Percentiles rank a stretch among this genome's conserved stretches.
Conservation (phyloP, 2,113 vertebrate species). For the Anoura caudifer region DNA sequence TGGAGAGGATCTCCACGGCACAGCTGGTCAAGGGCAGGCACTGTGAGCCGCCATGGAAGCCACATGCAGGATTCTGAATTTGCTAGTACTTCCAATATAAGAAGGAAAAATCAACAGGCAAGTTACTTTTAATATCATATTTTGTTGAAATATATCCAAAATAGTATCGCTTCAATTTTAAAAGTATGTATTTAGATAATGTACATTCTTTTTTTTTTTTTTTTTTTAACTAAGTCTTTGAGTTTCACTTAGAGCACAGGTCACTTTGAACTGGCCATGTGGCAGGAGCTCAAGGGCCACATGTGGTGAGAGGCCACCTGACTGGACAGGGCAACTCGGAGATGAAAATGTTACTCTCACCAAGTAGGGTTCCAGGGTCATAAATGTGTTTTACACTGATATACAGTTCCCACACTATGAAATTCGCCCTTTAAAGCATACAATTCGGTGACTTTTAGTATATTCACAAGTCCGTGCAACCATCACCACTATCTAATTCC, state of each 20-base stretch:
- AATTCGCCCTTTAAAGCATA: neutral
- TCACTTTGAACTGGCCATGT: neutral
- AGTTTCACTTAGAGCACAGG: neutral
- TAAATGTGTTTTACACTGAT: neutral
- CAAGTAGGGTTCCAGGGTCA: neutral
- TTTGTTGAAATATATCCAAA: neutral
- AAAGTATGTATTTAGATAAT: neutral
- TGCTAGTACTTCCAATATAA: neutral
- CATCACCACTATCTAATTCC: neutral
- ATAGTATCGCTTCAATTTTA: neutral
- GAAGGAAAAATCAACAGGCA: neutral
- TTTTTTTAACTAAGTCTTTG: neutral
- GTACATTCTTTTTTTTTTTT: neutral
- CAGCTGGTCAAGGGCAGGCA: neutral
- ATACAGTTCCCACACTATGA: neutral
- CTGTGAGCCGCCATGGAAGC: neutral
- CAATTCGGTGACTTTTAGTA: neutral
- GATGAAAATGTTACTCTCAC: neutral
- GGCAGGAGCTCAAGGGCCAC: neutral
- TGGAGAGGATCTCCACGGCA: neutral
- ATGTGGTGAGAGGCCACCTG: no score
- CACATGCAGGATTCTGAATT: neutral
- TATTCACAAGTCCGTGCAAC: neutral
- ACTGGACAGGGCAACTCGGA: neutral
- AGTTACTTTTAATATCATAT: neutral